Base-by-base conservation (phyloP, 2,888 invertebrate species). In the Drosophila affinis region DNA sequence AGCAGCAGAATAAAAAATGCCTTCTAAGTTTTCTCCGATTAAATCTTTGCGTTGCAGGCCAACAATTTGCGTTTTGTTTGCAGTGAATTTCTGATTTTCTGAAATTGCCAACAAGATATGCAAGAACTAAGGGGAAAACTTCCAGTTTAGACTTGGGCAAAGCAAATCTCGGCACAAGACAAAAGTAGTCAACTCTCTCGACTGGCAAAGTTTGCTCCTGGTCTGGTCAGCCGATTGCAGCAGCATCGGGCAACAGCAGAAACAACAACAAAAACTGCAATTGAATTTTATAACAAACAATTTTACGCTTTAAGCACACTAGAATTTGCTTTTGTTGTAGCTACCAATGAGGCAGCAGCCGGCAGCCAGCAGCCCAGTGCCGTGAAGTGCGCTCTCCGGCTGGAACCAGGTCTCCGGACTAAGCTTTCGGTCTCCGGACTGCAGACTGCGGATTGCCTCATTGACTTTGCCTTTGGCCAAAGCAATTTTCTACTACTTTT, bases 271-370 rank as follows among this genome's bases (percentile, higher is more conserved):
- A 68, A 51, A 68, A 65, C 62, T 51, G 70, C 82, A 87, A 87
- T 84, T 84, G 80, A 82, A 85, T 83, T 83, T 83, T 83, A 87
- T 82, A 84, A 84, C 84, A 87, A 87, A 84, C 86, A 86, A 87
- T 87, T 84, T 87, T 83, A 83, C 88, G 84, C 86, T 84, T 84
- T 77, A 83, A 83, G 82, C 82, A 78, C 79, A 79, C 85, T 65
- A 68, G 73, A 75, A 69, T 72, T 64, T 62, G 61, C 75, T 78
- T 75, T 78, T 79, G 72, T 75, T 77, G 59, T 47, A 61, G 58
- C 62, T 72, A 53, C 62, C 61, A 53, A 48, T 77, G 63, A 51
- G 58, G 53, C 34, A 53, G 39, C 39, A 39, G 39, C 39, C 39
- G 7, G 14, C 1, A 34, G 32, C 34, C 4, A 14, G 14, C 14